These are phyloP conservation scores for Hipposideros armiger DNA, from an alignment of 2,113 vertebrate species.

Conservation along the genomic window DNA sequence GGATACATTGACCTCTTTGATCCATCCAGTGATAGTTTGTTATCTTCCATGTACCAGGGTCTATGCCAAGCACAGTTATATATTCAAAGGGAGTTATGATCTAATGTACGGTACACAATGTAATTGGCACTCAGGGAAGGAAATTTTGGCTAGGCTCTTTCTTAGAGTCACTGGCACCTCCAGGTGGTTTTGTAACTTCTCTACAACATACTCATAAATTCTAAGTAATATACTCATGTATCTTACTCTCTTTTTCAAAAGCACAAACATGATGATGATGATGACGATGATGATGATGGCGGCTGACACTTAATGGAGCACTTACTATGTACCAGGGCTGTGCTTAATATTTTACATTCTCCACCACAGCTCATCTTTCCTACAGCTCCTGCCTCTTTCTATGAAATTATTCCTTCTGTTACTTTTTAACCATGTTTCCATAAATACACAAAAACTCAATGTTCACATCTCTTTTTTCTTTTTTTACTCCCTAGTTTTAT, in stretches of 20 bases:
- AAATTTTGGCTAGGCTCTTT: constrained; percentile 34
- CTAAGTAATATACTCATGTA: neutral
- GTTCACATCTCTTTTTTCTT: neutral
- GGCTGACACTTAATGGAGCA: neutral
- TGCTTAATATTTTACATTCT: neutral
- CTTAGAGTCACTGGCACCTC: neutral
- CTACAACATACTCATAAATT: neutral
- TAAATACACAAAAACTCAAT: neutral
- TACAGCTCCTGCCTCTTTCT: neutral
- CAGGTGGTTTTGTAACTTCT: constrained; percentile 22
- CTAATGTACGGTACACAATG: constrained; percentile 22
- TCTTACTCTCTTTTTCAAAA: constrained; percentile 48
- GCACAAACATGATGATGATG: neutral
- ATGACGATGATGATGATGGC: neutral
- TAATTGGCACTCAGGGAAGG: constrained; percentile 36
- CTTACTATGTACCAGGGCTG: neutral
- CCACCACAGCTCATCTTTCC: neutral
- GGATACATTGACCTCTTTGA: constrained; percentile 53
- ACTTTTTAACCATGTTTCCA: constrained; percentile 1
- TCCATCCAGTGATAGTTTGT: constrained; percentile 54
- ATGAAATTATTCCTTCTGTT: neutral
- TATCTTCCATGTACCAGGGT: constrained; percentile 39
- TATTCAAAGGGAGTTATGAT: constrained; percentile 48
- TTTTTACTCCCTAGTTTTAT: constrained; percentile 23
- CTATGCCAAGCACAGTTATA: constrained; percentile 8